A percentile compares a stretch with the other conserved stretches of the same genome.
Conservation (phyloP, 2,797 vertebrate genomes). For the Bucorvus abyssinicus region DNA sequence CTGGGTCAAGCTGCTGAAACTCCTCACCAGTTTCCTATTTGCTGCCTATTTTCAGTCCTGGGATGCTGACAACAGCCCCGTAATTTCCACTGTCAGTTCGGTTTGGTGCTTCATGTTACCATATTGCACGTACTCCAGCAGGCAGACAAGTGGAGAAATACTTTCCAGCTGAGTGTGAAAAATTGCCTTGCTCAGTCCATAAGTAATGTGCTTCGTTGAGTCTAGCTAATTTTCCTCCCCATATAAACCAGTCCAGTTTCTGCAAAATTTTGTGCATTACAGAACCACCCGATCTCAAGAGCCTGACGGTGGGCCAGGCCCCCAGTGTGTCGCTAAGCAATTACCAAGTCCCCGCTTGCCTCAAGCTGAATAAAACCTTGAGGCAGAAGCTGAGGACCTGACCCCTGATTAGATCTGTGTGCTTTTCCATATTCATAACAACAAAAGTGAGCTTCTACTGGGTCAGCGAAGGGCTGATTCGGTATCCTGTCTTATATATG, state of each 20-base stretch:
- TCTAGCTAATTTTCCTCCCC: constrained; percentile 35
- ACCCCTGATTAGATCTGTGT: constrained; percentile 25
- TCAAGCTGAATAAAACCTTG: constrained; percentile 35
- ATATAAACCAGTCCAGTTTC: constrained; percentile 16
- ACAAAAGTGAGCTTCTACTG: not conserved
- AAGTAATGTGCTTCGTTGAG: constrained; percentile 15
- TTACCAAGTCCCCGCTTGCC: not conserved
- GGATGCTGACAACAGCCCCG: constrained; percentile 14
- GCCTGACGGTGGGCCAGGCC: constrained; percentile 35
- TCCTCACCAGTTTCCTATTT: constrained; percentile 24
- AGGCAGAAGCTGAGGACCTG: constrained; percentile 42
- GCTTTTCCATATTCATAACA: constrained; percentile 55
- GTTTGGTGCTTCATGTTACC: not conserved
- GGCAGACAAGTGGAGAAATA: constrained; percentile 38
- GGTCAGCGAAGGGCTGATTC: constrained; percentile 41
- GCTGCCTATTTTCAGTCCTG: constrained; percentile 28
- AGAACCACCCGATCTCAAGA: constrained; percentile 14
- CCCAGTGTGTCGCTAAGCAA: constrained; percentile 23
- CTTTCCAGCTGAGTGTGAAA: constrained; percentile 50
- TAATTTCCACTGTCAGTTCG: not conserved
- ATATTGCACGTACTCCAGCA: not conserved
- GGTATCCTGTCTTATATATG: not conserved
- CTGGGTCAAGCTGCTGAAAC: not conserved
- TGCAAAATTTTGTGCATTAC: constrained; percentile 41
- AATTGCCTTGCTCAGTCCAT: not conserved